These are phyloP conservation scores for Papilio protenor DNA, from an alignment of 2,888 invertebrate species.

Conservation along the genomic window DNA sequence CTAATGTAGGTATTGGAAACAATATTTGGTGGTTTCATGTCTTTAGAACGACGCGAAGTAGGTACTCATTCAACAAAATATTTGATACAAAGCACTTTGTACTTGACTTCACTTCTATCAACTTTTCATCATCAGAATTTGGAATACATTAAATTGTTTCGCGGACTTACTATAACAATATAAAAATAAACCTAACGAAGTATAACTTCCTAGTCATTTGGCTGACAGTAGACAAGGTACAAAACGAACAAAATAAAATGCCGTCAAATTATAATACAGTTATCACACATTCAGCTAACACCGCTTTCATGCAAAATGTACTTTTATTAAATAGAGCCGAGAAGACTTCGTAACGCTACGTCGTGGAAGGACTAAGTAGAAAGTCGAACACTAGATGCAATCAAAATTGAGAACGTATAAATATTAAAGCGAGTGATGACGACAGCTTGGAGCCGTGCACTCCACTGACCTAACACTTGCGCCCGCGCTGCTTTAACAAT, in stretches of 20 bases:
- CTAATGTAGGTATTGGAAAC: conserved; percentile 82
- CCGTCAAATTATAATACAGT: conserved; percentile 49
- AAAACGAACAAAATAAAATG: conserved; percentile 50
- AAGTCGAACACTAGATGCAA: conserved; percentile 41
- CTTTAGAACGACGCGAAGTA: conserved; percentile 68
- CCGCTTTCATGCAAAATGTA: conserved; percentile 45
- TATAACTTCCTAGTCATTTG: conserved; percentile 48
- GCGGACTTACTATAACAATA: conserved; percentile 32
- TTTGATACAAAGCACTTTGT: conserved; percentile 80
- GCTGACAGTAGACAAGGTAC: conserved; percentile 50
- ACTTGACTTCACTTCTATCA: conserved; percentile 72
- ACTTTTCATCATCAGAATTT: conserved; percentile 49
- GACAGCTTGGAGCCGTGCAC: conserved; percentile 31
- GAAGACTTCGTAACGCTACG: conserved; percentile 21
- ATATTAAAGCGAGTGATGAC: conserved; percentile 38
- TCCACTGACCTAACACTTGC: neutral
- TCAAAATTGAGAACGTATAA: conserved; percentile 34
- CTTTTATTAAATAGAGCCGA: conserved; percentile 38
- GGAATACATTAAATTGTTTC: conserved; percentile 32
- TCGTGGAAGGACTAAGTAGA: conserved; percentile 43
- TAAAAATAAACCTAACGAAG: conserved; percentile 32
- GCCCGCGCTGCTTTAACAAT: neutral
- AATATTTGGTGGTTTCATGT: conserved; percentile 80
- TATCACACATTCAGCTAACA: conserved; percentile 41
- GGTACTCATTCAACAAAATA: conserved; percentile 64